These are phyloP conservation scores for Tragelaphus eurycerus DNA, from an alignment of 2,797 vertebrate species.

Conservation along the genomic window DNA sequence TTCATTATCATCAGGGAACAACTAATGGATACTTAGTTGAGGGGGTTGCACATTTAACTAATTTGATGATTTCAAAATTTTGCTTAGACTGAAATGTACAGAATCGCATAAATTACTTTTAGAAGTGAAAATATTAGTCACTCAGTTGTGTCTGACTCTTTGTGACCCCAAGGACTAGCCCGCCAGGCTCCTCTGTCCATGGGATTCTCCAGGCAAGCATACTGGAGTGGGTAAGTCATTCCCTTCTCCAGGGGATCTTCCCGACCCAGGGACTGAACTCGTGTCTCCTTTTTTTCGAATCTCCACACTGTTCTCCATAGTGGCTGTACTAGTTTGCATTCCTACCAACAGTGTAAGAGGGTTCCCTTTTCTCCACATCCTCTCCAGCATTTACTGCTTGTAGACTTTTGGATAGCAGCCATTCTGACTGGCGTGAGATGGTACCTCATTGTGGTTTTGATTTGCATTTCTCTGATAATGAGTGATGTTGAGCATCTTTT, in stretches of 20 bases:
- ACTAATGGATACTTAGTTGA: slow-evolving; percentile 70
- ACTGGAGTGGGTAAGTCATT: background rate
- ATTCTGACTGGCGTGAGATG: background rate
- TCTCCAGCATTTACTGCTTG: background rate
- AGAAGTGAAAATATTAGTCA: background rate
- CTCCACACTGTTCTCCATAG: background rate
- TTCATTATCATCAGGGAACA: slow-evolving; percentile 75
- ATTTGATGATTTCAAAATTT: slow-evolving; percentile 71
- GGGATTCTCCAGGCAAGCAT: background rate
- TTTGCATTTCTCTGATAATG: background rate
- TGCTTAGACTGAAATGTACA: slow-evolving; percentile 73
- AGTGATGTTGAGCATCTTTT: background rate
- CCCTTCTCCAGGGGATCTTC: background rate
- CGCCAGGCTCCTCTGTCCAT: background rate
- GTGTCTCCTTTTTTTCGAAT: background rate
- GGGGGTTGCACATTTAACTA: slow-evolving; percentile 73
- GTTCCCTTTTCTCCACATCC: background rate
- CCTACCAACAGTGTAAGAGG: background rate
- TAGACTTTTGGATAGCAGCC: background rate
- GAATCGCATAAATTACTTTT: slow-evolving; percentile 71
- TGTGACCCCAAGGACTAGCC: background rate
- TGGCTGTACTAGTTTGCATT: background rate
- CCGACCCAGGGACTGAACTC: background rate
- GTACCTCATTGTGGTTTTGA: background rate
- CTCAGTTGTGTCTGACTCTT: background rate